Percentiles rank a stretch among this genome's conserved stretches.
phyloP scores from a whole-genome alignment of 2,888 invertebrate genomes.

The Boloria selene region DNA sequence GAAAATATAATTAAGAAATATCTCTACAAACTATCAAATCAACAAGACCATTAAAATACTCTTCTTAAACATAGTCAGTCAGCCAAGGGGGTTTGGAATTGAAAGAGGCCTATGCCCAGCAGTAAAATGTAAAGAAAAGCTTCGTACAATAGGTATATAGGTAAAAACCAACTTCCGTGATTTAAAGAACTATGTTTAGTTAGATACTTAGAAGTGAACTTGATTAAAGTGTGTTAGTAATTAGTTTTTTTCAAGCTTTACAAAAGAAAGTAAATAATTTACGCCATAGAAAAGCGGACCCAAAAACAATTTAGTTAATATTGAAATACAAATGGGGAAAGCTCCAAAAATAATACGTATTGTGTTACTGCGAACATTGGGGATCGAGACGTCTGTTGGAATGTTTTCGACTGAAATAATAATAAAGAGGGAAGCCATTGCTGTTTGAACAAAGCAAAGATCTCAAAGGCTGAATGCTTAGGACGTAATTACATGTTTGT shows the following conservation, averaged over 20 bases:
- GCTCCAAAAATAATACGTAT: slow-evolving; percentile 53
- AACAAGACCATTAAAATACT: no score
- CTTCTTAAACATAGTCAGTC: no score
- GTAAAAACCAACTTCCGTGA: no score
- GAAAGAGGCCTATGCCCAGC: no score
- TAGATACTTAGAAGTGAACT: not conserved
- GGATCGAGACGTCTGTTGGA: slow-evolving; percentile 42
- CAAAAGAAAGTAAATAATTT: slow-evolving; percentile 34
- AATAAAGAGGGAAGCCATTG: slow-evolving; percentile 58
- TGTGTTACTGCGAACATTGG: slow-evolving; percentile 45
- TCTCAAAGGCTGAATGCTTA: slow-evolving; percentile 60
- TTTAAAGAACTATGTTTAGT: no score
- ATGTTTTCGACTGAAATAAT: slow-evolving; percentile 64
- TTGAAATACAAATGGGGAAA: slow-evolving; percentile 46
- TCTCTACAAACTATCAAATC: no score
- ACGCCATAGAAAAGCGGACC: slow-evolving; percentile 24
- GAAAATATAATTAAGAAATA: no score
- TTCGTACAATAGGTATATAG: no score
- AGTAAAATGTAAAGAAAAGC: no score
- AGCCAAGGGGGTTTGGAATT: no score
- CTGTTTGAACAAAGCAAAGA: slow-evolving; percentile 58
- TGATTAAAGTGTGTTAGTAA: not conserved
- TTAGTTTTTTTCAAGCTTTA: slow-evolving; percentile 28
- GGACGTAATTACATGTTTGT: slow-evolving; percentile 55
- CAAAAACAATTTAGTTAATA: slow-evolving; percentile 37